Evolutionary conservation across 2,113 vertebrate genomes (phyloP).

Genomic region (Neoarius graeffei): DNA sequence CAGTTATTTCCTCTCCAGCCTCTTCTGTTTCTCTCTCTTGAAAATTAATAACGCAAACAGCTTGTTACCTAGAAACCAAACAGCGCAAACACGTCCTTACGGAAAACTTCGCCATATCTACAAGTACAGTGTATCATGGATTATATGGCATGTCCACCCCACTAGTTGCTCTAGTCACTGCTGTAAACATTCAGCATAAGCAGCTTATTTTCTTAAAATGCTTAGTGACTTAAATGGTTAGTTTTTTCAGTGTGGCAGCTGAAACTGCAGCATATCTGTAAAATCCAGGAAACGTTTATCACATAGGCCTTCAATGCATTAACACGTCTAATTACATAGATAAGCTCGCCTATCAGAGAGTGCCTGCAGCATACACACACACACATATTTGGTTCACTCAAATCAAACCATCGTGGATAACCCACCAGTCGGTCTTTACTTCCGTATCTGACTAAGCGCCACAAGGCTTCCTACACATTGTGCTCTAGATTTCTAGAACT

Average conservation of each 20-base stretch:
- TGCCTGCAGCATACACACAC: constrained; percentile 8
- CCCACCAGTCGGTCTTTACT: neutral
- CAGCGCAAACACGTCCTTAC: neutral
- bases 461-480: neutral
- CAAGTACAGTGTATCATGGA: neutral
- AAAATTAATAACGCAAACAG: neutral
- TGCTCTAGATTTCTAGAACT: neutral
- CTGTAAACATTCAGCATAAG: neutral
- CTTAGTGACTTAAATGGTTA: neutral
- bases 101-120: neutral
- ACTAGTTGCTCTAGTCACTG: neutral
- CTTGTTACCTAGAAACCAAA: neutral
- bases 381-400: neutral
- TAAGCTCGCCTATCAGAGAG: constrained; percentile 25
- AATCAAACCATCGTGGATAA: neutral
- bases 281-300: constrained; percentile 65
- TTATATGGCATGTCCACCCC: neutral
- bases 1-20: neutral
- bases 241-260: neutral
- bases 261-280: constrained; percentile 6
- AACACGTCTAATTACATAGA: constrained; percentile 57
- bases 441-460: neutral
- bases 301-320: constrained; percentile 49
- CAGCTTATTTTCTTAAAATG: neutral
- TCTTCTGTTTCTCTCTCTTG: neutral